phyloP scores from a whole-genome alignment of 2,888 invertebrate species.

The Leptinotarsa juncta region DNA sequence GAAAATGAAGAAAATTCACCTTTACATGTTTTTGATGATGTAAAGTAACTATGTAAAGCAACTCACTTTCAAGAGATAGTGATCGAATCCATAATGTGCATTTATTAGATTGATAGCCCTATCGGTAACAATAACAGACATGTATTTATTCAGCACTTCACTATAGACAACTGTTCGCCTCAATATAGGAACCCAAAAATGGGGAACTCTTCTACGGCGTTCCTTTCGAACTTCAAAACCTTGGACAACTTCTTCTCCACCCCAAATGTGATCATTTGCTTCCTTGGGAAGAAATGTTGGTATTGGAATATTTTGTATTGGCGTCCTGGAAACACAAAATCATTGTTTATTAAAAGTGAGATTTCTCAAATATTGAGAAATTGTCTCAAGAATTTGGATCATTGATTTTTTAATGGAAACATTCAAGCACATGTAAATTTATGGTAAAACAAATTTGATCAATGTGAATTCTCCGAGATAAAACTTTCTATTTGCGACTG shows the following conservation, averaged over 20 bases:
- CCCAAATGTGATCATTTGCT: conserved; percentile 90
- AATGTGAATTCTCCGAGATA: too few species aligned
- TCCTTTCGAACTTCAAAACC: conserved; percentile 80
- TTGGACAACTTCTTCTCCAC: conserved; percentile 93
- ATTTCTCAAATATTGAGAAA: too few species aligned
- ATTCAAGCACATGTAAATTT: too few species aligned
- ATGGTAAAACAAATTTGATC: too few species aligned
- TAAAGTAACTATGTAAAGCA: background rate
- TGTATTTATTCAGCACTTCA: conserved; percentile 87
- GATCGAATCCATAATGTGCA: conserved; percentile 92
- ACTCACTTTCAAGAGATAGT: conserved; percentile 86
- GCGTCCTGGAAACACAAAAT: conserved; percentile 65
- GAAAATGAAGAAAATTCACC: background rate
- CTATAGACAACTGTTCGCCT: conserved; percentile 87
- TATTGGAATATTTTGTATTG: conserved; percentile 81
- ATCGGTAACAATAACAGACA: conserved; percentile 85
- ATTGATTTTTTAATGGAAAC: too few species aligned
- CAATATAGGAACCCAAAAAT: conserved; percentile 89
- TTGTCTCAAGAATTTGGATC: too few species aligned
- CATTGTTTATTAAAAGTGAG: too few species aligned
- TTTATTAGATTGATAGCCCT: conserved; percentile 88
- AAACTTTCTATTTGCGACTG: too few species aligned
- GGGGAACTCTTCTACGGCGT: conserved; percentile 76
- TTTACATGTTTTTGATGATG: background rate
- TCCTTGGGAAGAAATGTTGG: conserved; percentile 84